phyloP scores from a whole-genome alignment of 2,113 vertebrate genomes.

The Sarotherodon lohbergeri region DNA sequence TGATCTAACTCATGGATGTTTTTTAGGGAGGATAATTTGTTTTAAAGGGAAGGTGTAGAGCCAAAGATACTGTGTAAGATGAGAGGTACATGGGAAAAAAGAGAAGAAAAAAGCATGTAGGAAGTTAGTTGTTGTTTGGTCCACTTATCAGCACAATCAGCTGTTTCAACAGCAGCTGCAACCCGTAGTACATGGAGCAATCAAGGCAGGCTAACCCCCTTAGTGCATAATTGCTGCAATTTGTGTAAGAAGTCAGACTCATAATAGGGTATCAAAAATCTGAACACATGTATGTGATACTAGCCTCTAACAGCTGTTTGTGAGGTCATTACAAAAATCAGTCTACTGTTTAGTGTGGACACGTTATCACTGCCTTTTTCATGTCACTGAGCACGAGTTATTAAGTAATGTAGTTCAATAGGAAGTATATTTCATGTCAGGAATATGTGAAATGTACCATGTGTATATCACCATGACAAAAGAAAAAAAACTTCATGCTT shows the following conservation, averaged over 20 bases:
- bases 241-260: not conserved
- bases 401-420: not conserved
- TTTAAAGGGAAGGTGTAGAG: not conserved
- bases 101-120: not conserved
- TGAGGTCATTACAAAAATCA: not conserved
- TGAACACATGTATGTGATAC: not conserved
- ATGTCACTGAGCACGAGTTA: not conserved
- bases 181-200: not conserved
- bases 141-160: not conserved
- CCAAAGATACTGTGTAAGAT: not conserved
- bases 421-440: not conserved
- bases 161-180: not conserved
- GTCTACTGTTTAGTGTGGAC: not conserved
- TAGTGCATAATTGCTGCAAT: not conserved
- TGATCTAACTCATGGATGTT: not conserved
- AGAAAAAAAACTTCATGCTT: not conserved
- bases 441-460: not conserved
- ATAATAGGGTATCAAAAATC: not conserved
- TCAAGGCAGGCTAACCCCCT: not conserved
- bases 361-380: not conserved
- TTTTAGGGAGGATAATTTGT: not conserved
- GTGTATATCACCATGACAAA: not conserved
- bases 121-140: not conserved
- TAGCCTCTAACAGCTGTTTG: not conserved
- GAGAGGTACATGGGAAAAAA: not conserved